Base-by-base conservation (phyloP, 2,888 invertebrate genomes). In the Drosophila flavopinicola region DNA sequence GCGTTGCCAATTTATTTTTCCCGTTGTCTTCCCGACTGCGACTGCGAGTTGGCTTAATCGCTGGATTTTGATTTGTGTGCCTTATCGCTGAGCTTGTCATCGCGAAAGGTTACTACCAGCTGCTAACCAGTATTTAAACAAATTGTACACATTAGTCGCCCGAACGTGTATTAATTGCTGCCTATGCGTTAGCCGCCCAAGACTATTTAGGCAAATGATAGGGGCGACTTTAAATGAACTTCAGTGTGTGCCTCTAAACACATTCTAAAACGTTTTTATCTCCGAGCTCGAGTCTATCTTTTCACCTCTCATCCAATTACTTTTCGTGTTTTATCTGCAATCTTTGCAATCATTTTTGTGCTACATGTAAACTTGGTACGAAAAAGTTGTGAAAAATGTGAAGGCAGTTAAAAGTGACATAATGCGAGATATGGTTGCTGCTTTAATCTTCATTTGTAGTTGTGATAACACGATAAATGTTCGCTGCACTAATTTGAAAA, bases 1-100 rank as follows among this genome's bases (percentile, higher is more conserved):
- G 58, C 60, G 59, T 64, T 74, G 58, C 71, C 66, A 70, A 72
- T 85, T 79, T 69, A 64, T 57, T 41, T 66, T 47, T 73, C 51
- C 59, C 64, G 66, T 54, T 60, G 33, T 37, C 4, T 38, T 33
- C 30, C 48, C 24, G n/a, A 20, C 39, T 38, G 4, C 13, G 32
- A 23, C 54, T 44, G 15, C n/a, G n/a, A n/a, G n/a, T 20, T 6
- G 11, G n/a, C 23, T 38, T 54, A 65, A 75, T 70, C 56, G 51
- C 30, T 20, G 23, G 32, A 25, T 57, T 57, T 75, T 70, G 65
- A 72, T 75, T 66, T 59, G 65, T 66, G 7, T 38, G 33, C 29
- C 57, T 59, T 72, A 75, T 83, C 64, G 66, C 39, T 42, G 25
- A 56, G 56, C 39, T 61, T 66, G 74, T 73, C 54, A 38, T 37